These are phyloP conservation scores for Lacerta viridis DNA, from an alignment of 2,797 vertebrate genomes.

Conservation along the genomic window DNA sequence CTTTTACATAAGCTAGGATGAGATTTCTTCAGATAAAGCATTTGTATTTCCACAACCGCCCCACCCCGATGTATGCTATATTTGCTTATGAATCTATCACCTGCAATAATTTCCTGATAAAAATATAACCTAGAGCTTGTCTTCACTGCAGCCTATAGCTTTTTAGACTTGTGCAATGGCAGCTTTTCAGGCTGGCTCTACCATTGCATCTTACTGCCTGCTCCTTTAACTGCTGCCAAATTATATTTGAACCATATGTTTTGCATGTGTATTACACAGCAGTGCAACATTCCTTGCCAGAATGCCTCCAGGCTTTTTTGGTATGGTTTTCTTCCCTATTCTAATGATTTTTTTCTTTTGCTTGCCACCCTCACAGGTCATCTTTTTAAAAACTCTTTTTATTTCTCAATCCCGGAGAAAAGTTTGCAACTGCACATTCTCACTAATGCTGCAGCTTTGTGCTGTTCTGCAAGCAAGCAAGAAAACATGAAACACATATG, in stretches of 20 bases:
- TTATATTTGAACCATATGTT: constrained; percentile 6
- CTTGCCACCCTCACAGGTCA: background rate
- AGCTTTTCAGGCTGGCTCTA: background rate
- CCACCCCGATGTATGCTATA: background rate
- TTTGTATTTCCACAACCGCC: background rate
- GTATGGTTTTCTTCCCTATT: background rate
- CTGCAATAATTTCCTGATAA: background rate
- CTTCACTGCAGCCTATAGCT: background rate
- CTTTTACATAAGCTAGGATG: background rate
- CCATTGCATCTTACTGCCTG: background rate
- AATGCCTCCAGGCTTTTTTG: background rate
- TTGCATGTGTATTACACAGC: constrained; percentile 5
- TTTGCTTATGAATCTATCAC: background rate
- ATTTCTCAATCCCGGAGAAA: background rate
- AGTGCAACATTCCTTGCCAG: background rate
- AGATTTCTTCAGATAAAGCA: background rate
- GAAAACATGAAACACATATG: background rate
- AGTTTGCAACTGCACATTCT: background rate
- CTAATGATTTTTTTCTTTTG: background rate
- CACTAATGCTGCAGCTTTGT: background rate
- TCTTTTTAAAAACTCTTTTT: constrained; percentile 14
- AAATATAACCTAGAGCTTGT: background rate
- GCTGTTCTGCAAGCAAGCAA: background rate
- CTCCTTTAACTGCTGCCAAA: constrained; percentile 26
- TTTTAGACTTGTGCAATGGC: background rate